phyloP scores from a whole-genome alignment of 2,888 invertebrate species.

The Aquatica leii region DNA sequence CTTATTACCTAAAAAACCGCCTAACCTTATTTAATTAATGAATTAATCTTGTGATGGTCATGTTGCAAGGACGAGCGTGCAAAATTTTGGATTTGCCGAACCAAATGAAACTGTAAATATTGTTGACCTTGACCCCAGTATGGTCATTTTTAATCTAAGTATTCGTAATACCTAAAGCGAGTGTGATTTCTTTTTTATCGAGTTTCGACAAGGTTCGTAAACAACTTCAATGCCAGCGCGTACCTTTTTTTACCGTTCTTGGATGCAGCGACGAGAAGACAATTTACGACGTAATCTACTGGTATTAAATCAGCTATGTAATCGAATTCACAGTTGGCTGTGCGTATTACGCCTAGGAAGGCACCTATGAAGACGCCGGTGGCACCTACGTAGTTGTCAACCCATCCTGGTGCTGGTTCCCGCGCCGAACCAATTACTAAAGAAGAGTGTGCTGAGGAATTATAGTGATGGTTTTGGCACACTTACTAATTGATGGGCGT shows the following conservation, averaged over 20 bases:
- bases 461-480: neutral
- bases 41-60: no score
- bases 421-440: conserved; percentile 64
- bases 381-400: conserved; percentile 90
- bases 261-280: conserved; percentile 65
- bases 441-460: neutral
- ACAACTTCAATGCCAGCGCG: no score
- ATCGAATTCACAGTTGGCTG: conserved; percentile 74
- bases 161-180: no score
- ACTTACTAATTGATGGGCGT: conserved; percentile 61
- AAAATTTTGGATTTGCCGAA: no score
- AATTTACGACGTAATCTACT: conserved; percentile 70
- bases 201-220: no score
- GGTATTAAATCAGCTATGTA: conserved; percentile 80
- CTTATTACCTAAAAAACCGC: no score
- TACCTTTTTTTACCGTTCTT: no score
- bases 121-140: neutral
- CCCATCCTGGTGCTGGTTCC: conserved; percentile 84
- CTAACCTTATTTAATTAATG: no score
- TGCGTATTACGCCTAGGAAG: conserved; percentile 77
- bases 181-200: no score
- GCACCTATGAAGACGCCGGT: conserved; percentile 77
- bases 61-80: no score
- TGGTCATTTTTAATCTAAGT: neutral
- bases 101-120: no score